These are phyloP conservation scores for Drosophila paracracens DNA, from an alignment of 2,888 invertebrate genomes.

Conservation along the genomic window DNA sequence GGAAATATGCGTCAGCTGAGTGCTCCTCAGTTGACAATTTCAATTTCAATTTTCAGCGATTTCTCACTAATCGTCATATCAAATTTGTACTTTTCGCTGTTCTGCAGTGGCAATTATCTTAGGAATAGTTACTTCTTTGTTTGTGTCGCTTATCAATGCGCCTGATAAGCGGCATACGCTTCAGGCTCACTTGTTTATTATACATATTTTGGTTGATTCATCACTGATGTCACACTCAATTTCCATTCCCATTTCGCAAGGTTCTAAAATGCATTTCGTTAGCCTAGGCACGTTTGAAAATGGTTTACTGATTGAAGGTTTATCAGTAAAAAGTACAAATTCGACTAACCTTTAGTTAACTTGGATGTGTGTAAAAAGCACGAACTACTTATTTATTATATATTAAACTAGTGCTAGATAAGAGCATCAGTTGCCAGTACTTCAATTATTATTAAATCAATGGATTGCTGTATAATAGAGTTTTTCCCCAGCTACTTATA, in stretches of 20 bases:
- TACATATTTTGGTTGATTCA: constrained; percentile 44
- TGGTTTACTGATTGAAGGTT: background rate
- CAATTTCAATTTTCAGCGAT: constrained; percentile 7
- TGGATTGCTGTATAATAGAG: background rate
- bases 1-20: constrained; percentile 39
- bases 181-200: constrained; percentile 12
- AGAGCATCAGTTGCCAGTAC: background rate
- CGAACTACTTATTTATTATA: background rate
- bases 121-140: background rate
- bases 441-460: background rate
- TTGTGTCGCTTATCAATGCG: constrained; percentile 34
- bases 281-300: constrained; percentile 25
- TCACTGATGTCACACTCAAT: constrained; percentile 24
- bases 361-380: background rate
- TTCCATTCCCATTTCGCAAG: constrained; percentile 13
- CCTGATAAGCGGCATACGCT: constrained; percentile 32
- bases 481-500: background rate
- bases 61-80: constrained; percentile 49
- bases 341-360: background rate
- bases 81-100: constrained; percentile 25
- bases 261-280: constrained; percentile 21
- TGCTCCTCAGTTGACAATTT: constrained; percentile 33
- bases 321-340: constrained; percentile 9
- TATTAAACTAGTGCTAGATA: background rate
- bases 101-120: constrained; percentile 48